Percentiles rank a stretch among this genome's conserved stretches.
phyloP scores from a whole-genome alignment of 2,888 invertebrate species.

The Xestia sexstrigata region DNA sequence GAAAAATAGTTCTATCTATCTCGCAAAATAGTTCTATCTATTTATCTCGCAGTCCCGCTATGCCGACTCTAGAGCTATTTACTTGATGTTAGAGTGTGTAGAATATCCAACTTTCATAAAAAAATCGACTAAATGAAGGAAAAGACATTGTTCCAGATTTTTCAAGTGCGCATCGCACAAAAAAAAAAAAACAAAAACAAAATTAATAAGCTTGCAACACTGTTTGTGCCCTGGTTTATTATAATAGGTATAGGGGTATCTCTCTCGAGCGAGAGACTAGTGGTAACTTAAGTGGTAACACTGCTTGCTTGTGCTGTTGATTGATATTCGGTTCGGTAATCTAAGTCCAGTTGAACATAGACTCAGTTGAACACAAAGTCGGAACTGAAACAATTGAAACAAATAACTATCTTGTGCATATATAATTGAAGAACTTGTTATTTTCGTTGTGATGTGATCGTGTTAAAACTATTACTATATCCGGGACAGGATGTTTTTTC shows the following conservation, averaged over 20 bases:
- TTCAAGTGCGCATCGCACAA: neutral
- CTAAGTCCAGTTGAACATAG: constrained; percentile 28
- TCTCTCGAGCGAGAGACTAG: neutral
- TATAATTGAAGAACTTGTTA: constrained; percentile 28
- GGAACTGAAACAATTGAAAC: constrained; percentile 26
- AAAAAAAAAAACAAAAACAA: neutral
- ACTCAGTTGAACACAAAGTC: constrained; percentile 27
- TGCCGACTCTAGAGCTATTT: neutral
- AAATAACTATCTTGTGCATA: constrained; percentile 25
- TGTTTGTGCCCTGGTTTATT: neutral
- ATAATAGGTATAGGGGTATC: neutral
- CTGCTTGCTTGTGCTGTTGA: constrained; percentile 14
- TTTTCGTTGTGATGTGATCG: constrained; percentile 51
- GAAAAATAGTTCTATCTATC: no score
- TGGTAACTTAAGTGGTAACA: constrained; percentile 24
- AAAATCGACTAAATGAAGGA: constrained; percentile 16
- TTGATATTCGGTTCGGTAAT: constrained; percentile 32
- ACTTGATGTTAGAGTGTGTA: neutral
- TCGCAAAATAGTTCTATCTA: no score
- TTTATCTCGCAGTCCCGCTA: no score
- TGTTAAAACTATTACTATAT: constrained; percentile 28
- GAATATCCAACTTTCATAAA: fast-evolving
- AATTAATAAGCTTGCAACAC: constrained; percentile 20
- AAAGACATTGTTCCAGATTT: constrained; percentile 23
- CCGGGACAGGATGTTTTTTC: constrained; percentile 44